These are phyloP conservation scores for Catajapyx aquilonaris DNA, from an alignment of 1,140 invertebrate genomes.

Conservation along the genomic window DNA sequence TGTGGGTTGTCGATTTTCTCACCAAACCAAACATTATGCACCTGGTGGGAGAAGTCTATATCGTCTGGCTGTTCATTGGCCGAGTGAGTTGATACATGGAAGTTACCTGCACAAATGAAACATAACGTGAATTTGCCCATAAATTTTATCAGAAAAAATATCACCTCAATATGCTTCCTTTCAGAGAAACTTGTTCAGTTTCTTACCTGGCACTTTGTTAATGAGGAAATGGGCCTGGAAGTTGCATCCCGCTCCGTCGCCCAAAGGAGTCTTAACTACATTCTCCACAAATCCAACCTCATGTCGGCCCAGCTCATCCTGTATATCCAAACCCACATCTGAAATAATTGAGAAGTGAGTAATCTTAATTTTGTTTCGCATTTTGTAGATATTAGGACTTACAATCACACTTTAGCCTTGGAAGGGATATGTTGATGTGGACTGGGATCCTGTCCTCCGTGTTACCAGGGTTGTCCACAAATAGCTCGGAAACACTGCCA, in stretches of 20 bases:
- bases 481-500: slow-evolving; percentile 31
- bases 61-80: slow-evolving; percentile 25
- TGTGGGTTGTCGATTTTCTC: slow-evolving; percentile 17
- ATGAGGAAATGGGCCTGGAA: slow-evolving; percentile 33
- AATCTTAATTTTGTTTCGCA: too few relatives aligned
- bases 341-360: not conserved
- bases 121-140: too few relatives aligned
- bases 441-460: slow-evolving; percentile 29
- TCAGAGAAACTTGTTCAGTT: too few relatives aligned
- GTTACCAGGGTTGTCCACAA: slow-evolving; percentile 31
- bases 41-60: slow-evolving; percentile 34
- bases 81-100: slow-evolving; percentile 39
- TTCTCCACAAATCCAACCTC: slow-evolving; percentile 39
- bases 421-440: slow-evolving; percentile 28
- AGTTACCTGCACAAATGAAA: slow-evolving; percentile 42
- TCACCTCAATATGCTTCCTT: too few relatives aligned
- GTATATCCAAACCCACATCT: slow-evolving; percentile 37
- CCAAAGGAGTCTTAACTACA: slow-evolving; percentile 26
- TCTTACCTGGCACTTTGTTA: slow-evolving; percentile 27
- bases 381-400: slow-evolving; percentile 13
- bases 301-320: slow-evolving; percentile 39
- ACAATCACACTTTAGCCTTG: slow-evolving; percentile 29
- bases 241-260: slow-evolving; percentile 25
- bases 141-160: too few relatives aligned
- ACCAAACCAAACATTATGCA: slow-evolving; percentile 33